Percentiles rank a stretch among this genome's conserved stretches.
Conservation (phyloP, 2,888 invertebrate genomes). For the Philaethria dido region DNA sequence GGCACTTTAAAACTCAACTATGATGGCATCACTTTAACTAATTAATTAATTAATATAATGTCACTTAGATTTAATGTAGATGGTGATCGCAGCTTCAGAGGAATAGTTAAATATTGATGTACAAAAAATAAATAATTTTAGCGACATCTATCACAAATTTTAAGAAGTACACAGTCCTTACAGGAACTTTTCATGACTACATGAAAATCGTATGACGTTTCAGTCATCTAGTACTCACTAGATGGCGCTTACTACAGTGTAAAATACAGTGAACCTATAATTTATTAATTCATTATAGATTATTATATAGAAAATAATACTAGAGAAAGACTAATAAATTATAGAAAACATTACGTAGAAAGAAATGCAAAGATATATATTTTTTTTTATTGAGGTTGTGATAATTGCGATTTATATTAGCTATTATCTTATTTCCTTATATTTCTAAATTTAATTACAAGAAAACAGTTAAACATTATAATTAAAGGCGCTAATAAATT, state of each 20-base stretch:
- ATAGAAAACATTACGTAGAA: too few relatives aligned
- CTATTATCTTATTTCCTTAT: neutral
- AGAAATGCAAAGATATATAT: neutral
- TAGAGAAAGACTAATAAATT: too few relatives aligned
- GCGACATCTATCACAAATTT: constrained; percentile 15
- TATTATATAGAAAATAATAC: too few relatives aligned
- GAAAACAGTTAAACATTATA: constrained; percentile 31
- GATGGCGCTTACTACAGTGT: neutral
- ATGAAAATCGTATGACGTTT: neutral
- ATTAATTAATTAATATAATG: neutral
- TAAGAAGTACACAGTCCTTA: neutral
- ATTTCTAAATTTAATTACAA: constrained; percentile 35
- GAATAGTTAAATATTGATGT: too few relatives aligned
- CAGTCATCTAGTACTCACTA: neutral
- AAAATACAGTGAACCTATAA: neutral
- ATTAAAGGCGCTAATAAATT: constrained; percentile 44
- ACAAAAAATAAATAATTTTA: neutral
- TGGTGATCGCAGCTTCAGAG: too few relatives aligned
- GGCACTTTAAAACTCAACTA: too few relatives aligned
- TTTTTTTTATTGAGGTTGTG: neutral
- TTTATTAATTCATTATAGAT: constrained; percentile 24
- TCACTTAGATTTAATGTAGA: neutral
- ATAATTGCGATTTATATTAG: neutral
- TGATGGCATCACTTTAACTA: neutral
- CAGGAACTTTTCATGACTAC: constrained; percentile 2